Conservation (phyloP, 1,140 invertebrate species). For the Belonocnema kinseyi region DNA sequence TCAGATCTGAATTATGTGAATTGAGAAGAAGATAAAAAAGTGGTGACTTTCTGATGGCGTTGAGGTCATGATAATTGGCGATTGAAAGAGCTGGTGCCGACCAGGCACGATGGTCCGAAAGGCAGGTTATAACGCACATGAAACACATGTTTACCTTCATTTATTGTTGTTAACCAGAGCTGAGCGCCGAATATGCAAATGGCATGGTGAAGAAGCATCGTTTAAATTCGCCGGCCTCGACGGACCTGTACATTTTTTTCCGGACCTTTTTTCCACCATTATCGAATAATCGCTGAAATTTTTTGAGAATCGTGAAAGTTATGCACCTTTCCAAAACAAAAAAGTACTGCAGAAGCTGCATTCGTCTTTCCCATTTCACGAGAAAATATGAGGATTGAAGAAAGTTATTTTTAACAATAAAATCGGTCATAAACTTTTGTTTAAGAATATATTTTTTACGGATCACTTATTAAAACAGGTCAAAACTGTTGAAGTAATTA, state of each 20-base stretch:
- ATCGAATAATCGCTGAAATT: slow-evolving; percentile 16
- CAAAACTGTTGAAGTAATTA: no score
- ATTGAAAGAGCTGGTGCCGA: slow-evolving; percentile 42
- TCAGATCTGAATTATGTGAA: not conserved
- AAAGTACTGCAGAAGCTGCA: not conserved
- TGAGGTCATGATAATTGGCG: slow-evolving; percentile 60
- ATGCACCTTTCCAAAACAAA: not conserved
- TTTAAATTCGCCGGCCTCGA: slow-evolving; percentile 37
- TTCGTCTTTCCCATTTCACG: not conserved
- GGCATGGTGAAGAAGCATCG: slow-evolving; percentile 37
- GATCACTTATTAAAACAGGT: no score
- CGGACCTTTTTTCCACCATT: slow-evolving; percentile 39
- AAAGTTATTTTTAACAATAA: no score
- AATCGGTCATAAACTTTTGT: no score
- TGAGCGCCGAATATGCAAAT: slow-evolving; percentile 64
- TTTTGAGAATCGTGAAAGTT: slow-evolving; percentile 19
- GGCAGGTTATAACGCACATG: slow-evolving; percentile 56
- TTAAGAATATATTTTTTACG: no score
- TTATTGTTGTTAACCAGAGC: slow-evolving; percentile 68
- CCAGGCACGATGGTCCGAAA: slow-evolving; percentile 40
- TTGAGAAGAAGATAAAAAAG: slow-evolving; percentile 44
- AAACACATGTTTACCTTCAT: slow-evolving; percentile 68
- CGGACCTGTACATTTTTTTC: slow-evolving; percentile 40
- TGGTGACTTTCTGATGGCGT: slow-evolving; percentile 45
- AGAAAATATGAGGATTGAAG: not conserved